A percentile compares a stretch with the other conserved stretches of the same genome.
Conservation (phyloP, 2,797 vertebrate genomes). For the Pteronotus mesoamericanus region DNA sequence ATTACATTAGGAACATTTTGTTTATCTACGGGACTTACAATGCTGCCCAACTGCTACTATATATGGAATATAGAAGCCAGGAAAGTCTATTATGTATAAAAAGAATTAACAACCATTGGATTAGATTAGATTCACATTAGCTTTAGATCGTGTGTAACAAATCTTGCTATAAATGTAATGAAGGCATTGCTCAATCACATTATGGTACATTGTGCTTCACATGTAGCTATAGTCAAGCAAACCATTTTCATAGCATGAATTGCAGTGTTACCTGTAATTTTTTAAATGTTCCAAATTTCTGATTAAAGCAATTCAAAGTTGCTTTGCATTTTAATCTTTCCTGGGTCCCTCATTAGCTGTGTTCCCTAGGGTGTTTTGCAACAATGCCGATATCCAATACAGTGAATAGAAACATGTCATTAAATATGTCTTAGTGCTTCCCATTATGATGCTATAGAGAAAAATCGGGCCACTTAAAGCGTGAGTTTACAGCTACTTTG, state of each 20-base stretch:
- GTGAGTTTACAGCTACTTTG: not conserved
- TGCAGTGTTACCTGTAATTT: constrained; percentile 38
- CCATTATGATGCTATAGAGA: constrained; percentile 30
- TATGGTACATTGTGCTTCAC: constrained; percentile 42
- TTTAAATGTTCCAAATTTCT: constrained; percentile 56
- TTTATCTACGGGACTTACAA: not conserved
- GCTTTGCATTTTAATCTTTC: constrained; percentile 53
- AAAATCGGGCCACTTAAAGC: constrained; percentile 15
- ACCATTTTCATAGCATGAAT: constrained; percentile 47
- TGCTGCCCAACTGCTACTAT: not conserved
- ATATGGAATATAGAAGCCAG: not conserved
- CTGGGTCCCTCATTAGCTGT: constrained; percentile 49
- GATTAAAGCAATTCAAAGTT: constrained; percentile 59
- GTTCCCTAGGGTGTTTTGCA: constrained; percentile 55
- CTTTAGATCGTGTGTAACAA: constrained; percentile 41
- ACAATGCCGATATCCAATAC: constrained; percentile 36
- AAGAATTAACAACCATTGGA: constrained; percentile 26
- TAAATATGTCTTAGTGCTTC: constrained; percentile 46
- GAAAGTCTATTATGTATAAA: constrained; percentile 11
- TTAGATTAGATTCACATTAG: constrained; percentile 50
- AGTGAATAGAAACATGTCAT: constrained; percentile 47
- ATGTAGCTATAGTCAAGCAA: constrained; percentile 14
- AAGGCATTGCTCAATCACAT: constrained; percentile 50
- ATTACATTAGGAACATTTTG: not conserved
- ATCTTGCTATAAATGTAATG: constrained; percentile 61